Evolutionary conservation across 2,888 invertebrate genomes (phyloP).

Genomic region (Parthenolecanium corni): DNA sequence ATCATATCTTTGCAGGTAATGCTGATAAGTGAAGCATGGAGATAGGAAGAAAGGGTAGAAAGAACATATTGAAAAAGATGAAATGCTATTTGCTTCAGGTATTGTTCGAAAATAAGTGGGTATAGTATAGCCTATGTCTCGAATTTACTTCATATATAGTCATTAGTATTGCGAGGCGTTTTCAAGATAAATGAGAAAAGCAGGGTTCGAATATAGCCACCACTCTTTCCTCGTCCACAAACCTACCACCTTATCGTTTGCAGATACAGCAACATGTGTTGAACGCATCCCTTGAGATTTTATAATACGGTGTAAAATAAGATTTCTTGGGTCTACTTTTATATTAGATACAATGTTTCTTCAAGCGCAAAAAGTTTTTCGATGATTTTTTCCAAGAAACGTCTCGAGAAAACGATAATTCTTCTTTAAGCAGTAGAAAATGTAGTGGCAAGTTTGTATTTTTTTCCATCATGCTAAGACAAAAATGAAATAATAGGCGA

Average conservation of each 20-base stretch:
- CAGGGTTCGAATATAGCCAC: neutral
- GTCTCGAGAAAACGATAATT: neutral
- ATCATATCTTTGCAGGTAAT: no score
- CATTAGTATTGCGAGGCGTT: conserved; percentile 20
- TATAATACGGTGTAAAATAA: neutral
- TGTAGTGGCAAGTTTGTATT: no score
- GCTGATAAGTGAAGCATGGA: no score
- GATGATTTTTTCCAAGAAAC: neutral
- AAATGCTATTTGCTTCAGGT: conserved; percentile 23
- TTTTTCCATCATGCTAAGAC: no score
- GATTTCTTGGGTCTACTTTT: conserved; percentile 14
- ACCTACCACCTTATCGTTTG: no score
- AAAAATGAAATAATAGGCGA: no score
- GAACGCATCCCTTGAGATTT: conserved; percentile 20
- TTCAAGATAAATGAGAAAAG: conserved; percentile 18
- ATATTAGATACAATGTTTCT: conserved; percentile 1
- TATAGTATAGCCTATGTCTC: neutral
- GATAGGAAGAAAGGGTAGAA: neutral
- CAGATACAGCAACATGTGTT: conserved; percentile 18
- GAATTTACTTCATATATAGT: conserved; percentile 23
- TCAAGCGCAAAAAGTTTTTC: neutral
- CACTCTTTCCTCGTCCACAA: no score
- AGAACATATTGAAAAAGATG: neutral
- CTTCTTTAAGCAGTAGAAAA: no score
- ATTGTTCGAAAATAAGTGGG: conserved; percentile 14